These are phyloP conservation scores for Cosmorhoe ocellata DNA, from an alignment of 2,888 invertebrate genomes.

Conservation along the genomic window DNA sequence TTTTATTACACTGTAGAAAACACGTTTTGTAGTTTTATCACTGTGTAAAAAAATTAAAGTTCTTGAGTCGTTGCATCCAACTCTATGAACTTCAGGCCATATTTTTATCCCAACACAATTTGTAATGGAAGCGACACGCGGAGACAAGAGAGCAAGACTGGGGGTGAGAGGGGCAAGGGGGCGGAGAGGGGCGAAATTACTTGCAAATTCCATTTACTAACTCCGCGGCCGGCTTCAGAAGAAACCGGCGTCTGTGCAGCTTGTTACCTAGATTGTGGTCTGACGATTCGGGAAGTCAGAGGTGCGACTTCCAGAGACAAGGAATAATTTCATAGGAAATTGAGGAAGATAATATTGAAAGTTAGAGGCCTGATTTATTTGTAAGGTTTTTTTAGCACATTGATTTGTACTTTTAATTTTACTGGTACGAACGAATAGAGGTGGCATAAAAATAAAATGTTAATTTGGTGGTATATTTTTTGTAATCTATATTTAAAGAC, in stretches of 20 bases:
- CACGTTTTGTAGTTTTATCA: too few relatives aligned
- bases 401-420: too few relatives aligned
- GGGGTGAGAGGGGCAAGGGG: slow-evolving; percentile 43
- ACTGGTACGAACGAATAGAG: too few relatives aligned
- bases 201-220: slow-evolving; percentile 82
- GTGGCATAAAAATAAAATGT: too few relatives aligned
- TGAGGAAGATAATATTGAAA: slow-evolving; percentile 1
- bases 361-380: neutral
- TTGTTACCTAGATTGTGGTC: slow-evolving; percentile 46
- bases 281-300: slow-evolving; percentile 27
- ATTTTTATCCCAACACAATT: slow-evolving; percentile 82
- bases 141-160: slow-evolving; percentile 76
- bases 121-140: slow-evolving; percentile 81
- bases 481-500: too few relatives aligned
- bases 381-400: too few relatives aligned
- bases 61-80: slow-evolving; percentile 37
- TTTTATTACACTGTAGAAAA: too few relatives aligned
- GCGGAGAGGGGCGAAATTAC: slow-evolving; percentile 67
- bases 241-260: slow-evolving; percentile 54
- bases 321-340: neutral
- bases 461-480: too few relatives aligned
- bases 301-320: slow-evolving; percentile 11
- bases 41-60: too few relatives aligned
- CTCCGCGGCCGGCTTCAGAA: slow-evolving; percentile 69
- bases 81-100: slow-evolving; percentile 58